Percentiles rank a stretch among this genome's conserved stretches.
phyloP scores from a whole-genome alignment of 2,888 invertebrate genomes.

The Leptogaster cylindrica region DNA sequence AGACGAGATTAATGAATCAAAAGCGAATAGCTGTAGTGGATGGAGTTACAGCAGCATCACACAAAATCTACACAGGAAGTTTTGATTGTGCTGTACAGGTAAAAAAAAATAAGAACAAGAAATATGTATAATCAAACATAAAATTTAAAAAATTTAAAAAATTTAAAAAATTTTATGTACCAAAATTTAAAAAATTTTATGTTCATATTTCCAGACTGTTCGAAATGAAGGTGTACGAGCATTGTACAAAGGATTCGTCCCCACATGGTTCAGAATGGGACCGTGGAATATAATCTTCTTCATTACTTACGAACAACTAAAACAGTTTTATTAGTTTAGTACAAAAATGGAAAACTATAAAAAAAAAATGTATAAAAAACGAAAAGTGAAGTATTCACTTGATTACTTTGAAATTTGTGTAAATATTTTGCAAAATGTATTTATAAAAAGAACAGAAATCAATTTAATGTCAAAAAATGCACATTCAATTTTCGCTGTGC shows the following conservation, averaged over 20 bases:
- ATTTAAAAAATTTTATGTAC: too few relatives aligned
- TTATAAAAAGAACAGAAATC: too few relatives aligned
- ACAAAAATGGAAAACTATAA: not conserved
- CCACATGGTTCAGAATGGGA: conserved; percentile 94
- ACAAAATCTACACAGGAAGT: conserved; percentile 78
- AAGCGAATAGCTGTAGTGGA: conserved; percentile 66
- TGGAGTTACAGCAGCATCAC: conserved; percentile 57
- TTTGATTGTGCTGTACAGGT: conserved; percentile 82
- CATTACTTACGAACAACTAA: conserved; percentile 90
- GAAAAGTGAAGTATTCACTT: not conserved
- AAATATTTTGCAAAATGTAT: not conserved
- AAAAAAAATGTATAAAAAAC: not conserved
- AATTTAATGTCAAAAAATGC: too few relatives aligned
- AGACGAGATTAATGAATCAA: conserved; percentile 97
- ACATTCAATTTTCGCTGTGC: too few relatives aligned
- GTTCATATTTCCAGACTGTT: conserved; percentile 71
- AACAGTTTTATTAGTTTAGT: conserved; percentile 70
- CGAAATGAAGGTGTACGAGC: conserved; percentile 85
- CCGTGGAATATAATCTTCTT: conserved; percentile 98
- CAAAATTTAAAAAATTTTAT: not conserved
- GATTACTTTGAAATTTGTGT: not conserved
- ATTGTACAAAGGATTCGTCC: conserved; percentile 93
- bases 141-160: conserved; percentile 5
- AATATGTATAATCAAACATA: conserved; percentile 45
- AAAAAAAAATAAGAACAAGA: too few relatives aligned